Percentiles rank a stretch among this genome's conserved stretches.
Evolutionary conservation across 1,140 invertebrate species (phyloP).

Genomic region (Nebria ingens): DNA sequence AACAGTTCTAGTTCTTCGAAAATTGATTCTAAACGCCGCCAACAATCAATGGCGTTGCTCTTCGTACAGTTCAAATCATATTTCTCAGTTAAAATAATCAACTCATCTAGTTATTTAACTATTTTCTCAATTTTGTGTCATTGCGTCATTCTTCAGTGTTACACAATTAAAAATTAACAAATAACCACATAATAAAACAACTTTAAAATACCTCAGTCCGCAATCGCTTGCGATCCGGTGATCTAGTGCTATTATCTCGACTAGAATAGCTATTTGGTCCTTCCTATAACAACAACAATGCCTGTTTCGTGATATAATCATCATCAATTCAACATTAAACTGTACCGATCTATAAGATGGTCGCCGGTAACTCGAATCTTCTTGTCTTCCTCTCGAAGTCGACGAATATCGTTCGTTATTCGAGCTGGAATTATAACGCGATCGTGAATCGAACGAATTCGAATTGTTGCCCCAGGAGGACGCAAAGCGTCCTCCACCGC

Average conservation of each 20-base stretch:
- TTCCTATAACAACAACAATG: constrained; percentile 25
- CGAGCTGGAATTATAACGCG: constrained; percentile 20
- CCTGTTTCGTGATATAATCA: no score
- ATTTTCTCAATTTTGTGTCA: no score
- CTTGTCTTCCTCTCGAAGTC: constrained; percentile 22
- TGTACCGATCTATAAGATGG: constrained; percentile 25
- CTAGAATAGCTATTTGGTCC: constrained; percentile 18
- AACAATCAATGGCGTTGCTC: no score
- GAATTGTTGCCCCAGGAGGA: constrained; percentile 1
- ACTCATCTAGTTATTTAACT: no score
- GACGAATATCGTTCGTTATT: constrained; percentile 22
- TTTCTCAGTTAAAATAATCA: no score
- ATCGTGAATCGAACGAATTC: constrained; percentile 20
- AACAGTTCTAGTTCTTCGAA: no score
- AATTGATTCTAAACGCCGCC: no score
- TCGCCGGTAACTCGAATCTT: constrained; percentile 11
- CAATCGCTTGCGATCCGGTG: constrained; percentile 29
- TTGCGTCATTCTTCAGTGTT: no score
- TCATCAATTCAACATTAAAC: no score
- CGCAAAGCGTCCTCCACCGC: constrained; percentile 16
- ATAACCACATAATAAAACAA: no score
- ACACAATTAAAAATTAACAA: no score
- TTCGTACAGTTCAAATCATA: no score
- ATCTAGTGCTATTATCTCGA: constrained; percentile 22
- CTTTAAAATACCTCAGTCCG: constrained; percentile 26